phyloP scores from a whole-genome alignment of 1,140 invertebrate species.

The Caenorhabditis briggsae region DNA sequence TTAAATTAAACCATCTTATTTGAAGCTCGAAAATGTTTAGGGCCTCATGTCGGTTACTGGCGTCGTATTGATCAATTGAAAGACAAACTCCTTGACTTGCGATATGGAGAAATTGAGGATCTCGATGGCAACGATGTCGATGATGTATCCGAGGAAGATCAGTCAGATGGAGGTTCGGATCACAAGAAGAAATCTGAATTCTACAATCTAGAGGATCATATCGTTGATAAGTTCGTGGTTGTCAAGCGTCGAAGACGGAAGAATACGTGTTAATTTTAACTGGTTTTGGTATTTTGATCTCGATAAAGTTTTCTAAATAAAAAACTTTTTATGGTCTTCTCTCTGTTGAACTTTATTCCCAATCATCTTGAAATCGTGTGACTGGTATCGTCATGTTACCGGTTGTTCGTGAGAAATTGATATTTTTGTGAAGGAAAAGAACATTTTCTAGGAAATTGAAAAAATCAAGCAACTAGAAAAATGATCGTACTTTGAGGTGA shows the following conservation, averaged over 20 bases:
- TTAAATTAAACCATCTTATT: neutral
- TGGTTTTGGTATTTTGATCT: conserved; percentile 5
- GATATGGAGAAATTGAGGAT: conserved; percentile 41
- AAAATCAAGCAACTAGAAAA: too few species aligned
- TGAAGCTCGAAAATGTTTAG: neutral
- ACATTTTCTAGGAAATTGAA: too few species aligned
- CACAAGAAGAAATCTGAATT: neutral
- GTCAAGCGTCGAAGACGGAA: conserved; percentile 6
- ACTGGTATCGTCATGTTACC: too few species aligned
- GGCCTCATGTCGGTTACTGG: conserved; percentile 32
- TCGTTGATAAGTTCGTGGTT: neutral
- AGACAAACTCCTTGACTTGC: conserved; percentile 1
- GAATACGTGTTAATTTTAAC: neutral
- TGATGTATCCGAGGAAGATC: neutral
- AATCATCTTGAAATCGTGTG: too few species aligned
- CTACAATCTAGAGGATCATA: too few species aligned
- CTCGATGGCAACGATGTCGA: conserved; percentile 3
- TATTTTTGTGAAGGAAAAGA: too few species aligned
- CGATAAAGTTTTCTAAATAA: neutral
- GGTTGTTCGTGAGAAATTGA: too few species aligned
- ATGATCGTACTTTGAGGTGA: too few species aligned
- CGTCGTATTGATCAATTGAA: conserved; percentile 31
- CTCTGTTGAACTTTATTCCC: too few species aligned
- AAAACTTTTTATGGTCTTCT: too few species aligned
- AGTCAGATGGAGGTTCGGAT: neutral